Conservation (phyloP, 2,888 invertebrate genomes). For the Autographa pulchrina region DNA sequence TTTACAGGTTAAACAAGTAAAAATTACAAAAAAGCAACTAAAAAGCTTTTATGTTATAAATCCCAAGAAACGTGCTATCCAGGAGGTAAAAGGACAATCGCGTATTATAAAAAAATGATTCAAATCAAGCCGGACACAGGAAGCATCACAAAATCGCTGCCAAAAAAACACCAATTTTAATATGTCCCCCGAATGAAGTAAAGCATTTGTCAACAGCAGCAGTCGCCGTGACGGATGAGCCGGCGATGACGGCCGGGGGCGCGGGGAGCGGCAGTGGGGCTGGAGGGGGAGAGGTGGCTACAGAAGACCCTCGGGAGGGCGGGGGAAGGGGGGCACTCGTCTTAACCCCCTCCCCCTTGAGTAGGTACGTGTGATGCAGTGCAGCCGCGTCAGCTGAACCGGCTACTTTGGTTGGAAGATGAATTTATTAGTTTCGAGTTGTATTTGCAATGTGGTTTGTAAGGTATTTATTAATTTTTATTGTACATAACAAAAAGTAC, state of each 20-base stretch:
- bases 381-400: slow-evolving; percentile 49
- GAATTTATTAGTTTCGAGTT: slow-evolving; percentile 29
- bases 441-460: background rate
- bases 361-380: slow-evolving; percentile 59
- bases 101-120: background rate
- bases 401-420: slow-evolving; percentile 22
- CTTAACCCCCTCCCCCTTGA: slow-evolving; percentile 40
- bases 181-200: slow-evolving; percentile 69
- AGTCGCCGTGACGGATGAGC: slow-evolving; percentile 78
- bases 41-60: too few relatives aligned
- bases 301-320: slow-evolving; percentile 2
- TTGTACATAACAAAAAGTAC: too few relatives aligned
- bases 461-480: background rate
- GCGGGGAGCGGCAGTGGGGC: slow-evolving; percentile 22
- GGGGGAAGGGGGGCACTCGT: slow-evolving; percentile 31
- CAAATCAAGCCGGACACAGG: slow-evolving; percentile 18
- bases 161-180: slow-evolving; percentile 68
- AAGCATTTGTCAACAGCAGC: slow-evolving; percentile 81
- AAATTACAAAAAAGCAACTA: too few relatives aligned
- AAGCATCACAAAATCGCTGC: slow-evolving; percentile 47
- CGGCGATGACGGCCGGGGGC: slow-evolving; percentile 65
- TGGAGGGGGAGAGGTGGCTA: slow-evolving; percentile 26
- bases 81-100: background rate
- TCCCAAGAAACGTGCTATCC: too few relatives aligned
- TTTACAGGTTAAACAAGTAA: too few relatives aligned